Conservation (phyloP, 2,888 invertebrate genomes). For the Anaspis maculata region DNA sequence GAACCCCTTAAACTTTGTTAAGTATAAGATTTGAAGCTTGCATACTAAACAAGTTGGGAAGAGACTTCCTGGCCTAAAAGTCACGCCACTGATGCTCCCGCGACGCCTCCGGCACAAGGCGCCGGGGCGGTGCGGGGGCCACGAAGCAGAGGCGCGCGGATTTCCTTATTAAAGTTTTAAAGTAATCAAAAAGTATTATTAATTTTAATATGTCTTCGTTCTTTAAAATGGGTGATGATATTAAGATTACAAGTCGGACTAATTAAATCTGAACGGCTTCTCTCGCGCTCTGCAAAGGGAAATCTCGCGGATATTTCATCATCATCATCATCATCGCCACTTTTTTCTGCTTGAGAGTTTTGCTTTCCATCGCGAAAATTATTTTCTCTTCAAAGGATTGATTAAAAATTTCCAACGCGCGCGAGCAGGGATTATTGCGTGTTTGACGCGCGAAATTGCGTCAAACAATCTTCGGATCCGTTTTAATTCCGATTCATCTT, state of each 20-base stretch:
- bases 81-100: constrained; percentile 6
- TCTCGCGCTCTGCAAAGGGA: too few relatives aligned
- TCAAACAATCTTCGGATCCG: too few relatives aligned
- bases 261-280: constrained; percentile 23
- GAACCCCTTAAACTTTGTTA: constrained; percentile 20
- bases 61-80: constrained; percentile 10
- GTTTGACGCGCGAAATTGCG: too few relatives aligned
- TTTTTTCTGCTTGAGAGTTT: too few relatives aligned
- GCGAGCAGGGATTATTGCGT: too few relatives aligned
- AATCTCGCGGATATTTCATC: too few relatives aligned
- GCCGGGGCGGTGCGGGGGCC: neutral
- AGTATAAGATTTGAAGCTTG: constrained; percentile 25
- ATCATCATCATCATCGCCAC: too few relatives aligned
- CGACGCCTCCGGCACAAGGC: neutral
- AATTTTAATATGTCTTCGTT: constrained; percentile 35
- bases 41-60: constrained; percentile 24
- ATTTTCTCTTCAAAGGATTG: too few relatives aligned
- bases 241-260: constrained; percentile 27
- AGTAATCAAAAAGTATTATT: constrained; percentile 35
- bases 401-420: too few relatives aligned
- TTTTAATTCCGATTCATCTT: too few relatives aligned
- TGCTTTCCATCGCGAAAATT: too few relatives aligned
- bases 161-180: constrained; percentile 30
- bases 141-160: constrained; percentile 5
- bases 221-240: constrained; percentile 28